A percentile compares a stretch with the other conserved stretches of the same genome.
phyloP scores from a whole-genome alignment of 1,140 invertebrate species.

The Vanessa atalanta region DNA sequence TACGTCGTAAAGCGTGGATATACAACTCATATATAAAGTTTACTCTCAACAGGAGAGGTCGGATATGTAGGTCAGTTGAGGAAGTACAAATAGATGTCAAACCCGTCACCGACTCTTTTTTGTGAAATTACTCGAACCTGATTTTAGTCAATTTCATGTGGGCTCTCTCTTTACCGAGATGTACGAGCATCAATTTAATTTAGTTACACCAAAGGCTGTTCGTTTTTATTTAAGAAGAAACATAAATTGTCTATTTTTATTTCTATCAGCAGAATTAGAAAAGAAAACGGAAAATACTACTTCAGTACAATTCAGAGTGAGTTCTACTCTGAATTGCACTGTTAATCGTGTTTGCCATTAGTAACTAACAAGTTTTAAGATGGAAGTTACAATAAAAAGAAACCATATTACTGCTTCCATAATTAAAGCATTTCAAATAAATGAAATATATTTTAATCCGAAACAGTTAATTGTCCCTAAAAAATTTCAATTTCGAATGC shows the following conservation, averaged over 20 bases:
- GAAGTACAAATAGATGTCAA: constrained; percentile 19
- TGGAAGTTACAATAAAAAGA: background rate
- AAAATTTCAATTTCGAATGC: too few species aligned
- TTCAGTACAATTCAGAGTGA: background rate
- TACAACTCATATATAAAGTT: constrained; percentile 5
- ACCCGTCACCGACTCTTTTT: background rate
- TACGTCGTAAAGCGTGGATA: constrained; percentile 5
- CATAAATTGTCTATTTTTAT: background rate
- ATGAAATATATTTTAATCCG: too few species aligned
- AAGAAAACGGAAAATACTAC: background rate
- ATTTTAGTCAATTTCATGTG: background rate
- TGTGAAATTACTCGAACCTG: background rate
- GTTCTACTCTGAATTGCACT: background rate
- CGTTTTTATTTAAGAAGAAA: too few species aligned
- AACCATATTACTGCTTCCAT: too few species aligned
- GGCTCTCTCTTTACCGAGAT: background rate
- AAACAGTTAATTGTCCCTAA: too few species aligned
- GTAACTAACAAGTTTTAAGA: constrained; percentile 7
- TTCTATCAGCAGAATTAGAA: background rate
- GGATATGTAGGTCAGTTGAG: constrained; percentile 27
- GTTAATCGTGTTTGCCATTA: constrained; percentile 9
- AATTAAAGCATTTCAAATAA: too few species aligned
- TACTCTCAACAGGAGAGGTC: constrained; percentile 4
- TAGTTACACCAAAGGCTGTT: background rate
- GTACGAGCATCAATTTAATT: background rate